These are phyloP conservation scores for Propithecus deckenii DNA, from an alignment of 2,797 vertebrate genomes.

Conservation along the genomic window DNA sequence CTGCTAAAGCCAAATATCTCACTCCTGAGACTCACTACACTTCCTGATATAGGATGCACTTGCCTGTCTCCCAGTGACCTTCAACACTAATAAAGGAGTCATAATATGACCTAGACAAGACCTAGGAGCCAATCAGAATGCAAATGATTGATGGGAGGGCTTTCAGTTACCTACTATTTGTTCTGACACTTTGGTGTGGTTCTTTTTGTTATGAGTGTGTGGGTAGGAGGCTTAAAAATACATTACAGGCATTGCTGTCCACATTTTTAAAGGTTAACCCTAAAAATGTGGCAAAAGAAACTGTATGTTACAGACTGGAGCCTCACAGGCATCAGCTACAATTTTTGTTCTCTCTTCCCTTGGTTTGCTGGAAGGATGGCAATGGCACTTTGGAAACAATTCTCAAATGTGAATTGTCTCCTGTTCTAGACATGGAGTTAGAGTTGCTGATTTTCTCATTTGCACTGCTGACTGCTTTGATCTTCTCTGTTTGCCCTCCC, in stretches of 20 bases:
- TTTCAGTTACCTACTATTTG: slow-evolving; percentile 77
- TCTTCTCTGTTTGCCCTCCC: not conserved
- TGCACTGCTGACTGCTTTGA: not conserved
- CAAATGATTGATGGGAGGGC: slow-evolving; percentile 74
- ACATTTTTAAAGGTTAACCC: slow-evolving; percentile 61
- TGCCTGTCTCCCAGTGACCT: slow-evolving; percentile 91
- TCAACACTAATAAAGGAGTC: slow-evolving; percentile 91
- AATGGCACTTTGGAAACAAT: not conserved
- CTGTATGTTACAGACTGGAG: not conserved
- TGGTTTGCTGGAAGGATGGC: not conserved
- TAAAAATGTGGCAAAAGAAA: slow-evolving; percentile 11
- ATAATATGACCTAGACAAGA: slow-evolving; percentile 88
- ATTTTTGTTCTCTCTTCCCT: not conserved
- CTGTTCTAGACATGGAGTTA: not conserved
- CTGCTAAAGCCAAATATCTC: slow-evolving; percentile 89
- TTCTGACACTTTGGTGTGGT: slow-evolving; percentile 56
- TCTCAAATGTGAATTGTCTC: not conserved
- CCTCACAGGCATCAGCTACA: not conserved
- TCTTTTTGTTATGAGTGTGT: slow-evolving; percentile 73
- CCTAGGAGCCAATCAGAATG: slow-evolving; percentile 75
- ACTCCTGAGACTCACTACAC: slow-evolving; percentile 87
- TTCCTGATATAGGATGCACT: slow-evolving; percentile 96
- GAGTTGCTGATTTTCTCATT: not conserved
- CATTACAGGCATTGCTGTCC: slow-evolving; percentile 37
- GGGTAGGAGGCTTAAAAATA: slow-evolving; percentile 74